Percentiles rank a stretch among this genome's conserved stretches.
phyloP scores from a whole-genome alignment of 2,888 invertebrate genomes.

The Macrostomum cliftonense region DNA sequence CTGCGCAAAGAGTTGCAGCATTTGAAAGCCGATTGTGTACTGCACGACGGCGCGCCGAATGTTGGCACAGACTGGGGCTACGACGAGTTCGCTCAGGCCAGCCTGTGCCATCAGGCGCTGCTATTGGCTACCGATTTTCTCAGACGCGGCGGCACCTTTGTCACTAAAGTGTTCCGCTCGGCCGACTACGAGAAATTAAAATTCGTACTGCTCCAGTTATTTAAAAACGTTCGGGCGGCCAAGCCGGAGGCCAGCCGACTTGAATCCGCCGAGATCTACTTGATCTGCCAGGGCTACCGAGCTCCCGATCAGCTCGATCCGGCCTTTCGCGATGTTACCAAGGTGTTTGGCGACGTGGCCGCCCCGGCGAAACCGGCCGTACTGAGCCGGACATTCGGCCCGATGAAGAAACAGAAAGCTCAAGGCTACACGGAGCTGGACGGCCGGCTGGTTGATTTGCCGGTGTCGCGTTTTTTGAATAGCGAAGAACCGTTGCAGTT shows the following conservation, averaged over 20 bases:
- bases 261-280: slow-evolving; percentile 97
- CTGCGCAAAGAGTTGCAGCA: slow-evolving; percentile 68
- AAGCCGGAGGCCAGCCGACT: slow-evolving; percentile 93
- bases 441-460: too few relatives aligned
- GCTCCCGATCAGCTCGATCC: slow-evolving; percentile 74
- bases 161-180: slow-evolving; percentile 92
- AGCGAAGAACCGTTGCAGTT: too few relatives aligned
- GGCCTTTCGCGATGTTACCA: slow-evolving; percentile 71
- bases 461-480: too few relatives aligned
- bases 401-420: slow-evolving; percentile 27
- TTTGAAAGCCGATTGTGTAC: slow-evolving; percentile 86
- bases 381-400: slow-evolving; percentile 28
- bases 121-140: slow-evolving; percentile 76
- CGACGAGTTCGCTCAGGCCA: slow-evolving; percentile 61
- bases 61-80: slow-evolving; percentile 83
- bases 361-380: slow-evolving; percentile 16
- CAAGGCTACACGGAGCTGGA: too few relatives aligned
- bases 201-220: slow-evolving; percentile 86
- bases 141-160: slow-evolving; percentile 77
- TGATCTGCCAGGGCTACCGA: slow-evolving; percentile 78
- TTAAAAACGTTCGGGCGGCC: slow-evolving; percentile 77
- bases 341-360: slow-evolving; percentile 73
- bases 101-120: slow-evolving; percentile 67
- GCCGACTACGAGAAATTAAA: slow-evolving; percentile 85
- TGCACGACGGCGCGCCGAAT: slow-evolving; percentile 96